phyloP scores from a whole-genome alignment of 2,888 invertebrate species.

The Pachymerium ferrugineum region DNA sequence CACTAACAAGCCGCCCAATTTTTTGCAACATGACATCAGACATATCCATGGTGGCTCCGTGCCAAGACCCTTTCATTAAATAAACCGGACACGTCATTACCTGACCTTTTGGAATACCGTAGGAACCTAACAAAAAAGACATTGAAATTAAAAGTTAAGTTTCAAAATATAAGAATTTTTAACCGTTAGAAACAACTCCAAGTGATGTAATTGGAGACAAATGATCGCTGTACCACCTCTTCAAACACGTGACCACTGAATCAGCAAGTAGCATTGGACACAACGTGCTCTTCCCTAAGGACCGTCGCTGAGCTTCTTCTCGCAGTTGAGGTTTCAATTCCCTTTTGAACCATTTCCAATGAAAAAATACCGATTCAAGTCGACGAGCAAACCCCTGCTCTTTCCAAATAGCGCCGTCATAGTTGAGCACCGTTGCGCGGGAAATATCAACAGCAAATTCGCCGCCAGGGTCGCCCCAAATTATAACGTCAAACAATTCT shows the following conservation, averaged over 20 bases:
- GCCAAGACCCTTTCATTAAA: background rate
- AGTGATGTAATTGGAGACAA: background rate
- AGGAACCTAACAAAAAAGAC: background rate
- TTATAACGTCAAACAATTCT: background rate
- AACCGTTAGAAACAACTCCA: constrained; percentile 28
- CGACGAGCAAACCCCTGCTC: background rate
- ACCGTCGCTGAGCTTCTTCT: background rate
- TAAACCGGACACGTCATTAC: constrained; percentile 25
- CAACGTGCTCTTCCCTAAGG: background rate
- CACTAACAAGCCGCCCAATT: background rate
- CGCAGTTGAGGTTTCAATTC: background rate
- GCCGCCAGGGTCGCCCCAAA: constrained; percentile 12
- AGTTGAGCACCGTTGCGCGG: background rate
- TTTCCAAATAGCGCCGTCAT: constrained; percentile 23
- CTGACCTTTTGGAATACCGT: background rate
- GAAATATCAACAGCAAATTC: background rate
- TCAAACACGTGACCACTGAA: background rate
- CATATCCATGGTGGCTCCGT: background rate
- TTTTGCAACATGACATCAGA: background rate
- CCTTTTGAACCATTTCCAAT: constrained; percentile 30
- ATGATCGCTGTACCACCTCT: constrained; percentile 5
- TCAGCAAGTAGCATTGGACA: background rate
- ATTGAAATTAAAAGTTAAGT: background rate
- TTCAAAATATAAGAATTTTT: background rate
- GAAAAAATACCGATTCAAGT: background rate